Base-by-base conservation (phyloP, 2,888 invertebrate genomes). In the Pterostichus madidus region DNA sequence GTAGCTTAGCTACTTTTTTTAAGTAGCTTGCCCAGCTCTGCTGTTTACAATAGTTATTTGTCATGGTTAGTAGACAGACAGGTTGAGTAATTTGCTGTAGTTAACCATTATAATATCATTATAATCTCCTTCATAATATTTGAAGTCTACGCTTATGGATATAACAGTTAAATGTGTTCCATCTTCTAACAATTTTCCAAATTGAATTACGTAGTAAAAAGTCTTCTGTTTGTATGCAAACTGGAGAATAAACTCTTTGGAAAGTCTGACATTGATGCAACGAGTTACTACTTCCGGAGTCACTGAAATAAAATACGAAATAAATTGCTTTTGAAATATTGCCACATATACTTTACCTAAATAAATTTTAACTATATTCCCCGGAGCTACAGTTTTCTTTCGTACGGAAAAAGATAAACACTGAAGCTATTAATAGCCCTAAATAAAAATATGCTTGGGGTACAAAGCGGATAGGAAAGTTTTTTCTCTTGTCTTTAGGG, bases 151-250 rank as follows among this genome's bases (percentile, higher is more conserved):
- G 24, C 24, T 24, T 24, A 24, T 24, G 49, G 8, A 35, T 68
- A 80, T 71, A 49, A 5, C 17, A 52, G 64, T 64, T 64, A 44
- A 44, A 13, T 59, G 11, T 59, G 10, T 44, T 15, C 56, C 39
- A 77, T 75, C 17, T 13, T 75, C 59, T 13, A 24, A 78, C 46
- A 39, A 56, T 78, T 59, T 78, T 78, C 56, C 32, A 78, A 78
- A 78, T 78, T 78, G 78, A 78, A 78, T 78, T 35, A 59, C 44
- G 61, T 24, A 44, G 46, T 78, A 78, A 78, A 78, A 61, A 46
- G 15, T 75, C 39, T 77, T 77, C 49, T 35, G 15, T 46, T 73
- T 73, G 24, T 73, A 73, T 46, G 15, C 17, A 71, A 71, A 71
- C n/a, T 32, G 8, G n/a, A 11, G 4, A 68, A 35, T 68, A 35